These are phyloP conservation scores for Aphodius sticticus DNA, from an alignment of 2,888 invertebrate species.

Conservation along the genomic window DNA sequence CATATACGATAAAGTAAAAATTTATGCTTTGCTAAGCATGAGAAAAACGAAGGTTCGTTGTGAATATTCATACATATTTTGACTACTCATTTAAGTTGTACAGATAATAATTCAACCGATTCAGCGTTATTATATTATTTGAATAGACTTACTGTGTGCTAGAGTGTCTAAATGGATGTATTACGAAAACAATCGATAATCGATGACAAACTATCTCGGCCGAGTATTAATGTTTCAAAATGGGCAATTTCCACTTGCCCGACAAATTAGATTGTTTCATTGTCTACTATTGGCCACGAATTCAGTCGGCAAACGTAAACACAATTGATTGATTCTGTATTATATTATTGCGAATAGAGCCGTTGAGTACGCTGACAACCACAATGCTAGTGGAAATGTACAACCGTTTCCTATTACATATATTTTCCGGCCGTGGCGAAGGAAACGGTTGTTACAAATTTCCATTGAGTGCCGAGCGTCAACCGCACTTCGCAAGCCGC, in stretches of 20 bases:
- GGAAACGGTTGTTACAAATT: too few relatives aligned
- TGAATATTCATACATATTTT: not conserved
- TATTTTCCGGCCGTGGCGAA: too few relatives aligned
- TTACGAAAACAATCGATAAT: not conserved
- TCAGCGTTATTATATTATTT: not conserved
- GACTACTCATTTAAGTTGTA: too few relatives aligned
- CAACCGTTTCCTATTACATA: too few relatives aligned
- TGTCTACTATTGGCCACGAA: not conserved
- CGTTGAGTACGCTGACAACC: not conserved
- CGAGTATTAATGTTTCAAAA: not conserved
- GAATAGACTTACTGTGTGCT: not conserved
- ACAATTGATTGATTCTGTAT: constrained; percentile 4
- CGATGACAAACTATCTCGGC: not conserved
- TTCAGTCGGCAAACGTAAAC: not conserved
- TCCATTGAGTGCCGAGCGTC: too few relatives aligned
- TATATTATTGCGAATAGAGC: not conserved
- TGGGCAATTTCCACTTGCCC: not conserved
- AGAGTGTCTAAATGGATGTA: not conserved
- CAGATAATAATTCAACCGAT: too few relatives aligned
- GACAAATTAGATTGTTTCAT: not conserved
- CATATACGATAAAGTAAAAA: too few relatives aligned
- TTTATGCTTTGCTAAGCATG: too few relatives aligned
- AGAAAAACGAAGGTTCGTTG: too few relatives aligned
- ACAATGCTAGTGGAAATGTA: too few relatives aligned
- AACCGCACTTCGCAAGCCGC: too few relatives aligned